Base-by-base conservation (phyloP, 2,888 invertebrate species). In the Nemotelus nigrinus region DNA sequence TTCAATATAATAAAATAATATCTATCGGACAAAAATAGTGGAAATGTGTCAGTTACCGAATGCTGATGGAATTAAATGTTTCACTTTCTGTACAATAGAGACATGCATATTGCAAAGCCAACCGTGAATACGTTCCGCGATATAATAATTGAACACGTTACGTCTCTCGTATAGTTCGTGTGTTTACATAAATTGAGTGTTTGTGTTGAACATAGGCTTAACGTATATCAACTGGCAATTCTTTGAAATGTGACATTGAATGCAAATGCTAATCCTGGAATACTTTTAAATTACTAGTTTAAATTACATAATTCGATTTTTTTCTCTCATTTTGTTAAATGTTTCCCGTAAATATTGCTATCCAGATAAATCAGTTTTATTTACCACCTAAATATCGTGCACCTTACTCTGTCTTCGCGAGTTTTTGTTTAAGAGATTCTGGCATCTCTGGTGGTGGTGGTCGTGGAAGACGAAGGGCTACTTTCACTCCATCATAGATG, bases 401-500 rank as follows among this genome's bases (percentile, higher is more conserved):
- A 63, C 48, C 63, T 74, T 74, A 74, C 47, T 74, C 25, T 48
- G 48, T 39, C 55, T 70, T 60, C 41, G 63, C 89, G 48, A 91
- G 86, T 82, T 95, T 93, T 88, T 90, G 91, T 87, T 93, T 94
- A 84, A 97, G 90, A 10, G 95, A 94, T 86, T 95, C 97, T 25
- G 98, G 98, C 97, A 97, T 97, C 88, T 94, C 93, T 83, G 97
- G 96, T 84, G 98, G 97, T 85, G 98, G 98, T 79, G 98, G 98
- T 83, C 98, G 93, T 78, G 98, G 98, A 90, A 98, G 93, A 25
- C 79, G 76, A 3, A 82, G 76, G 81, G 86, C 88, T 80, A 95
- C 96, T 89, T 97, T 97, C 80, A 97, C 96, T n/a, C 94, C 96
- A 85, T 98, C 97, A 83, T 97, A 97, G 88, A 97, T 97, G 90